phyloP scores from a whole-genome alignment of 2,888 invertebrate genomes.

The Theristus sp. region DNA sequence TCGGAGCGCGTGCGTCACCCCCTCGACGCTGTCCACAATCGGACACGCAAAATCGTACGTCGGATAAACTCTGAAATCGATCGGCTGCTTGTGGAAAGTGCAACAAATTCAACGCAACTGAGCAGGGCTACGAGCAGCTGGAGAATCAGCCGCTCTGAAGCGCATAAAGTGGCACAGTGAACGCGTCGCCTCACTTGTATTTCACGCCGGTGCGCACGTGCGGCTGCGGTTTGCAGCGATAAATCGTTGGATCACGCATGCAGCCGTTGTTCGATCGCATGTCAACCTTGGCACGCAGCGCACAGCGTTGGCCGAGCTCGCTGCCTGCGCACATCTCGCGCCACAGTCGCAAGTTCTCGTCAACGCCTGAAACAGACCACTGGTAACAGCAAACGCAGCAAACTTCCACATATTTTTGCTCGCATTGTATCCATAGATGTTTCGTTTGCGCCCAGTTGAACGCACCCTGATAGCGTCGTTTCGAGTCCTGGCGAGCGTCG shows the following conservation, averaged over 20 bases:
- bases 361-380: constrained; percentile 48
- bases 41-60: constrained; percentile 99
- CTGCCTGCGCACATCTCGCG: constrained; percentile 77
- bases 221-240: constrained; percentile 80
- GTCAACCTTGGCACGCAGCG: constrained; percentile 89
- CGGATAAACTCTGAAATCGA: constrained; percentile 65
- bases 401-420: not conserved
- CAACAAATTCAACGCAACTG: too few relatives aligned
- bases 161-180: too few relatives aligned
- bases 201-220: constrained; percentile 81
- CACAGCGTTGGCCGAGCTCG: constrained; percentile 59
- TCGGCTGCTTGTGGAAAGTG: too few relatives aligned
- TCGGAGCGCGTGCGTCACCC: constrained; percentile 85
- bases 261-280: constrained; percentile 91
- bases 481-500: constrained; percentile 66
- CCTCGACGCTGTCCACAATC: constrained; percentile 89
- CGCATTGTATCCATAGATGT: not conserved
- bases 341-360: constrained; percentile 72
- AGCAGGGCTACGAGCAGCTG: too few relatives aligned
- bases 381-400: not conserved
- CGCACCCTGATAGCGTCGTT: constrained; percentile 63
- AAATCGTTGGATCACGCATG: constrained; percentile 92
- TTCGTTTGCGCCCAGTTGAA: too few relatives aligned
- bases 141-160: too few relatives aligned
- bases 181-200: constrained; percentile 61